Conservation (phyloP, 2,797 vertebrate genomes). For the Etheostoma perlongum region DNA sequence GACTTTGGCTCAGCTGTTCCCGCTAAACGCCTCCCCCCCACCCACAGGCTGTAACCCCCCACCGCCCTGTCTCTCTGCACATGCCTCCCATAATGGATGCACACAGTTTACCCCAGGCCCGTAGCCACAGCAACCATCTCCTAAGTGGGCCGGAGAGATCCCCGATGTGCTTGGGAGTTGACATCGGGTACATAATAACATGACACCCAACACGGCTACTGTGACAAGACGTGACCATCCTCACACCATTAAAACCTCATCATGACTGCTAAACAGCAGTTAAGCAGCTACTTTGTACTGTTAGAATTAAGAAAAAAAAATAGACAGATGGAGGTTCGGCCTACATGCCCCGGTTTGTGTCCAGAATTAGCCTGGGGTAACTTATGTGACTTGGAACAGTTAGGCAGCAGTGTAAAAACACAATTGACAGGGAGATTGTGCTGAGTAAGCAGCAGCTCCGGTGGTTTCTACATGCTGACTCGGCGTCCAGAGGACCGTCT, state of each 20-base stretch:
- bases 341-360: not conserved
- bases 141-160: conserved; percentile 70
- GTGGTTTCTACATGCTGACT: conserved; percentile 72
- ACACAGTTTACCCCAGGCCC: conserved; percentile 52
- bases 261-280: conserved; percentile 26
- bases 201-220: conserved; percentile 29
- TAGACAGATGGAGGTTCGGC: conserved; percentile 12
- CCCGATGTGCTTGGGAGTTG: conserved; percentile 45
- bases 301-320: too few species aligned
- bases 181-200: conserved; percentile 57
- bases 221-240: conserved; percentile 26
- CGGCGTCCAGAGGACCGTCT: conserved; percentile 44
- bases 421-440: conserved; percentile 60
- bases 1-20: conserved; percentile 70
- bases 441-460: conserved; percentile 57
- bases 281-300: conserved; percentile 9
- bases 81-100: conserved; percentile 75
- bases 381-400: conserved; percentile 40
- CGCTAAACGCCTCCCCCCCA: conserved; percentile 20
- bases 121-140: conserved; percentile 77
- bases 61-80: conserved; percentile 62
- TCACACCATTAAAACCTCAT: conserved; percentile 45
- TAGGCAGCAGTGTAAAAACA: conserved; percentile 52
- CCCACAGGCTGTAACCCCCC: conserved; percentile 37
- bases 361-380: conserved; percentile 39